Base-by-base conservation (phyloP, 64 coral and sea anemone species). In the Platygyra sinensis region DNA sequence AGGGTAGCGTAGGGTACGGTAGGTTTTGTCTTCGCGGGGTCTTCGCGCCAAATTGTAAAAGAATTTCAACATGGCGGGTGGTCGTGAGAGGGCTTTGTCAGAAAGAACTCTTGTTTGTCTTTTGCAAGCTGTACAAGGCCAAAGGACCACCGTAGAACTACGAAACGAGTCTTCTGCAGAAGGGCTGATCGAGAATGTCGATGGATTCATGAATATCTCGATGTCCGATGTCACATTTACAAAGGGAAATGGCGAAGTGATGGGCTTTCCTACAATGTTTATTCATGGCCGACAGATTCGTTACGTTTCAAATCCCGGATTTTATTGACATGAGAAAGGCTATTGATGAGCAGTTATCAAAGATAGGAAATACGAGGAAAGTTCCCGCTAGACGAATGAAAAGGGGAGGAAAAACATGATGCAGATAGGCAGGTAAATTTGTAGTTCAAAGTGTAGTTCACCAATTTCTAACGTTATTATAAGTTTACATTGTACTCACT, bases 291-390 rank as follows among this genome's bases (percentile, higher is more conserved):
- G 78, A 62, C 91, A 99, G 78, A 94, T 99, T 62, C 88, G 97
- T 60, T 99, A 90, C 80, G 97, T 99, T n/a, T 88, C 97, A 96
- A 16, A 99, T 99, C 77, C 97, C 97, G 9, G 97, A 99, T 88
- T 92, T 91, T 75, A 99, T 99, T 79, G 91, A 96, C 60, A 99
- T 99, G 97, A 91, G 94, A 52, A 79, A 93, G 60, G 97, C 97
- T 31, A 99, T 99, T 19, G 97, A 99, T 69, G 87, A 88, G 28
- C 90, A 99, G 78, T 73, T 99, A 16, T 80, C 32, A 87, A 88
- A 74, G 27, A 61, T 79, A 36, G 67, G 46, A 78, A 86, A 73
- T 39, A 73, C 78, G 52, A 91, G 86, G 52, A 76, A 89, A 24
- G 72, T 19, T 30, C 73, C 76, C 29, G 29, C 39, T 19, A 84